Percentiles rank a stretch among this genome's conserved stretches.
These are phyloP conservation scores for Sitodiplosis mosellana DNA, from an alignment of 1,140 invertebrate genomes.

Conservation along the genomic window DNA sequence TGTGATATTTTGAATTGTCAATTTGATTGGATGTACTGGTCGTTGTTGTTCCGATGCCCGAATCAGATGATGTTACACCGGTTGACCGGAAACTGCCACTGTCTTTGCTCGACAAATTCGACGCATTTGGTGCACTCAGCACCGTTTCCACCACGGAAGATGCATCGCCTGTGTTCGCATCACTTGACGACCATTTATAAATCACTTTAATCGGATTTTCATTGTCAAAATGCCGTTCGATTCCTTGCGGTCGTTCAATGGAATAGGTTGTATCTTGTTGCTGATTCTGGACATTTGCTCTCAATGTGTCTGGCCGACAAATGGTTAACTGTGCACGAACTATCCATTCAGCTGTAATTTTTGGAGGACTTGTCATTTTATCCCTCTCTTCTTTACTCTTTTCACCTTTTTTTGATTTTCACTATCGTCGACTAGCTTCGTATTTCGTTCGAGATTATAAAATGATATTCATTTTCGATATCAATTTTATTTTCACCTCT, in stretches of 20 bases:
- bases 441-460: too few relatives aligned
- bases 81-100: conserved; percentile 19
- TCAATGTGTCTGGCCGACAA: conserved; percentile 15
- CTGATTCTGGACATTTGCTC: background rate
- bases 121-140: background rate
- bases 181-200: conserved; percentile 13
- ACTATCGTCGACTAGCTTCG: background rate
- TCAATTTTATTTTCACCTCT: too few relatives aligned
- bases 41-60: conserved; percentile 14
- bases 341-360: conserved; percentile 24
- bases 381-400: background rate
- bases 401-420: background rate
- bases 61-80: conserved; percentile 13
- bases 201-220: conserved; percentile 19
- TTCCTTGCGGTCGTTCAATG: conserved; percentile 7
- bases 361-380: conserved; percentile 3
- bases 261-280: background rate
- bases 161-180: background rate
- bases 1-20: conserved; percentile 31
- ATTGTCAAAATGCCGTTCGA: conserved; percentile 11
- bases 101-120: background rate
- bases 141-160: background rate
- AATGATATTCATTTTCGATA: too few relatives aligned
- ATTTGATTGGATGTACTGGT: background rate
- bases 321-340: conserved; percentile 23